phyloP scores from a whole-genome alignment of 2,888 invertebrate species.

The Meteorus colon region DNA sequence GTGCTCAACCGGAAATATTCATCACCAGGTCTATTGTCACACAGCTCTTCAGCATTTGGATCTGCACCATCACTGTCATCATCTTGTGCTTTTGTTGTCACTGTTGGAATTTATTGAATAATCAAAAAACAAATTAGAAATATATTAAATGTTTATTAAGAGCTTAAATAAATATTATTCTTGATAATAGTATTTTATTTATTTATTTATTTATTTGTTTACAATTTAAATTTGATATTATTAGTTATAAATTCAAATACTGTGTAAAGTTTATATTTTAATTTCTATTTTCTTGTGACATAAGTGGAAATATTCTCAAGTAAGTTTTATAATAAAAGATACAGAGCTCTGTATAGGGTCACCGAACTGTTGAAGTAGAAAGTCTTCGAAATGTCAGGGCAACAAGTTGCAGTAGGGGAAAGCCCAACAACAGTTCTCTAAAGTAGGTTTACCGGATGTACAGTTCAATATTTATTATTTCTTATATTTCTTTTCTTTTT shows the following conservation, averaged over 20 bases:
- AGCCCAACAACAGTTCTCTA: conserved; percentile 65
- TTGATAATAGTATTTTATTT: not conserved
- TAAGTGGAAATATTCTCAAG: not conserved
- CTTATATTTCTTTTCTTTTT: not conserved
- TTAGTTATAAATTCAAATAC: not conserved
- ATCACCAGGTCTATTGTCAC: conserved; percentile 90
- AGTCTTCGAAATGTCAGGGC: conserved; percentile 72
- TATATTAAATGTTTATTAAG: conserved; percentile 30
- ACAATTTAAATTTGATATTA: not conserved
- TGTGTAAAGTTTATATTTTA: not conserved
- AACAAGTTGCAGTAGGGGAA: conserved; percentile 56
- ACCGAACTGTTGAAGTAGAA: conserved; percentile 70
- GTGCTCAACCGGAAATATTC: conserved; percentile 92
- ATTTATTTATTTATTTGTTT: not conserved
- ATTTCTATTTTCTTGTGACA: too few relatives aligned
- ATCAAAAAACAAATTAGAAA: conserved; percentile 39
- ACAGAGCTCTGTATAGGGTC: conserved; percentile 58
- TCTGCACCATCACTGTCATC: conserved; percentile 80
- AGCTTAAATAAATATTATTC: not conserved
- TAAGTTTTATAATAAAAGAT: conserved; percentile 42
- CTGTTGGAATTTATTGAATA: conserved; percentile 52
- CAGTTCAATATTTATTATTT: conserved; percentile 3
- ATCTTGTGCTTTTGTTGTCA: conserved; percentile 79
- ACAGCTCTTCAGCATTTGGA: conserved; percentile 85
- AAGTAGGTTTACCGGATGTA: conserved; percentile 54